phyloP scores from a whole-genome alignment of 2,113 vertebrate genomes.

The Gallinago jamesoni region DNA sequence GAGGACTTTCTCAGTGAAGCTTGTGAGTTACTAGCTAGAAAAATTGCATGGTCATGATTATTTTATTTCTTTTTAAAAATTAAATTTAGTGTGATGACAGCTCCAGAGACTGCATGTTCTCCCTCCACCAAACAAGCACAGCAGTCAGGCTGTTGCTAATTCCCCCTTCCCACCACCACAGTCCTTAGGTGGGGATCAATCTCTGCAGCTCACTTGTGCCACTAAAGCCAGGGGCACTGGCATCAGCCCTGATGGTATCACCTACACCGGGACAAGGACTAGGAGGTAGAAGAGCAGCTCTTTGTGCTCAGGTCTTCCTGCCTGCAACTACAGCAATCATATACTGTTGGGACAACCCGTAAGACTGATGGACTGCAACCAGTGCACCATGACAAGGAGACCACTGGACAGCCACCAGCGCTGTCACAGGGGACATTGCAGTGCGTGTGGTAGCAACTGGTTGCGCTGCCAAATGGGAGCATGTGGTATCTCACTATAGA shows the following conservation, averaged over 20 bases:
- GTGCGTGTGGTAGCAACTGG: neutral
- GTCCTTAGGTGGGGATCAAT: neutral
- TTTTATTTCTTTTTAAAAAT: constrained; percentile 29
- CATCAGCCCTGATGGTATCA: neutral
- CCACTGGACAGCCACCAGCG: neutral
- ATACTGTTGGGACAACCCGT: neutral
- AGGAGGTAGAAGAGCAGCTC: neutral
- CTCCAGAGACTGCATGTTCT: neutral
- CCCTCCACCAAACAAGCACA: neutral
- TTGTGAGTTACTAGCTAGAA: neutral
- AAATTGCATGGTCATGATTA: neutral
- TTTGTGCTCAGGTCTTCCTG: neutral
- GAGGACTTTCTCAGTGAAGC: neutral
- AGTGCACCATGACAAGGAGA: neutral
- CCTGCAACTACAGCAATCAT: neutral
- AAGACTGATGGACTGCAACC: neutral
- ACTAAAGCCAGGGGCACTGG: neutral
- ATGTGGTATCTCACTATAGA: neutral
- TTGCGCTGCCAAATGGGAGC: neutral
- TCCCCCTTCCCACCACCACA: neutral
- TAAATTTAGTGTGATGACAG: neutral
- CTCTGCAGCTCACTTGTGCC: neutral
- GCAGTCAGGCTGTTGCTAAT: neutral
- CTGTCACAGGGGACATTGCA: neutral
- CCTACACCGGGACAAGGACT: neutral